A percentile compares a stretch with the other conserved stretches of the same genome.
These are phyloP conservation scores for Mobula hypostoma DNA, from an alignment of 2,113 vertebrate species.

Conservation along the genomic window DNA sequence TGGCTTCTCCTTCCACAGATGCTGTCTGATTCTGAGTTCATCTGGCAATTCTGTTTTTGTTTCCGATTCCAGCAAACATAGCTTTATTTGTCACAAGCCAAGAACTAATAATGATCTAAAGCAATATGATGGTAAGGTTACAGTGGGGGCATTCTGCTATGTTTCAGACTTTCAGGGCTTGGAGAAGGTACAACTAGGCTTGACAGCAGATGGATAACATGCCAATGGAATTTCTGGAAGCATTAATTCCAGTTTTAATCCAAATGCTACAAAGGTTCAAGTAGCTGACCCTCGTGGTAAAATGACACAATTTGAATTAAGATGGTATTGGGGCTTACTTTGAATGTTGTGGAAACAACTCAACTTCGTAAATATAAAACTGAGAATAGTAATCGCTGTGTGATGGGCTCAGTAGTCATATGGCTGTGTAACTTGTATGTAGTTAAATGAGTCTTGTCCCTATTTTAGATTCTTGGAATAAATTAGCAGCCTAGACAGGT, in stretches of 20 bases:
- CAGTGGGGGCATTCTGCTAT: background rate
- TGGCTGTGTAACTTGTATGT: too few relatives aligned
- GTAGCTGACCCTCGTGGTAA: background rate
- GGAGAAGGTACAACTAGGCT: background rate
- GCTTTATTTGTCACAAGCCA: background rate
- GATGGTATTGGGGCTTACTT: background rate
- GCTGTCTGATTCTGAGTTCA: too few relatives aligned
- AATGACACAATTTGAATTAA: background rate
- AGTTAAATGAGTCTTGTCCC: background rate
- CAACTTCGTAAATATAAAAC: background rate
- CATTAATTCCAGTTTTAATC: background rate
- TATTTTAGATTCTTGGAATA: background rate
- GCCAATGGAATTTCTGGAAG: background rate
- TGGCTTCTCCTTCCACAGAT: too few relatives aligned
- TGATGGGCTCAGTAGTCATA: background rate
- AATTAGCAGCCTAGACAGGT: background rate
- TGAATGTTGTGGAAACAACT: background rate
- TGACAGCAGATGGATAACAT: background rate
- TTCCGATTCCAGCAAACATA: too few relatives aligned
- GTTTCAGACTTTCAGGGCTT: background rate
- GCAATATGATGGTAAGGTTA: background rate
- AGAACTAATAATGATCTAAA: background rate
- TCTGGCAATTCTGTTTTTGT: too few relatives aligned
- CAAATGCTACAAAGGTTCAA: background rate
- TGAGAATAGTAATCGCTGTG: background rate